Evolutionary conservation across 2,113 vertebrate genomes (phyloP).

Genomic region (Barnardius zonarius): DNA sequence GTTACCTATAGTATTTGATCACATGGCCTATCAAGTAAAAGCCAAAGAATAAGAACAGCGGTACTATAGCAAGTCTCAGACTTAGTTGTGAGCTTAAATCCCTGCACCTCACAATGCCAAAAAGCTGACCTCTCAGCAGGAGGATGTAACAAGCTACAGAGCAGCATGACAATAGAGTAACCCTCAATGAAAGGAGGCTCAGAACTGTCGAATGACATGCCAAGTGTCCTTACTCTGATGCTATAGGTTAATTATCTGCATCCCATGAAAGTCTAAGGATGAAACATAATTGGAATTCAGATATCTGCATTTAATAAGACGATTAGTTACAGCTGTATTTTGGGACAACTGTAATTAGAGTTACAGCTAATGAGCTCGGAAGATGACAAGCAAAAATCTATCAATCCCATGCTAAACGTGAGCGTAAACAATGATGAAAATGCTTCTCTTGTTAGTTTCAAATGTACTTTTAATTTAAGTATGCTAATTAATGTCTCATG

Average conservation of each 20-base stretch:
- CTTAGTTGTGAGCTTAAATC: not conserved
- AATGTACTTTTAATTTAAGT: slow-evolving; percentile 35
- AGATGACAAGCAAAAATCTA: slow-evolving; percentile 36
- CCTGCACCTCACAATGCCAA: not conserved
- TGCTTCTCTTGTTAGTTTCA: slow-evolving; percentile 14
- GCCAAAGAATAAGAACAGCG: not conserved
- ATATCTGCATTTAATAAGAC: slow-evolving; percentile 17
- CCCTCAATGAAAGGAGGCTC: not conserved
- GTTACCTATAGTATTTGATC: not conserved
- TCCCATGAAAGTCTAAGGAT: not conserved
- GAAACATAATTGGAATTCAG: slow-evolving; percentile 23
- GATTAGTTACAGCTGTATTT: slow-evolving; percentile 25
- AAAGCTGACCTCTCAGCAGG: not conserved
- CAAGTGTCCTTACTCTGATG: not conserved
- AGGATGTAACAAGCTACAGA: not conserved
- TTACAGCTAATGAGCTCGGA: not conserved
- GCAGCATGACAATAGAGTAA: not conserved
- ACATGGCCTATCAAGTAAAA: not conserved
- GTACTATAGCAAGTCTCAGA: not conserved
- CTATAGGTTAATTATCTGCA: slow-evolving; percentile 7
- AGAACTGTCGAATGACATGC: not conserved
- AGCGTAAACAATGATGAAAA: not conserved
- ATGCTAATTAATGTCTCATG: not conserved
- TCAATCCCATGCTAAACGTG: not conserved
- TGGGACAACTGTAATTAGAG: slow-evolving; percentile 42